Conservation (phyloP, 2,113 vertebrate species). For the Phaetusa simplex region DNA sequence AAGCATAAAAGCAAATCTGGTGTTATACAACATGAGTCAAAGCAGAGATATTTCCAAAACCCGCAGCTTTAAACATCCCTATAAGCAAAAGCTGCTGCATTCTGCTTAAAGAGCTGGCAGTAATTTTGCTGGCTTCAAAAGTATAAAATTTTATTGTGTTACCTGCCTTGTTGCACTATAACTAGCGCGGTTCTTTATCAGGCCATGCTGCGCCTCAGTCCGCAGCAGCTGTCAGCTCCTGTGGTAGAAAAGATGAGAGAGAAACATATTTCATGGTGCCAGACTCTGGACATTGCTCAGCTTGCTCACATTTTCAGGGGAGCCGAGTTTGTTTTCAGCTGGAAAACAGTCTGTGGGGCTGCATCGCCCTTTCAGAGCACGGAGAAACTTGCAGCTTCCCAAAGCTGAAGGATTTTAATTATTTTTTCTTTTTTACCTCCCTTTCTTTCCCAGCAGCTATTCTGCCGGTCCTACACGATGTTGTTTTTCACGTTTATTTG, state of each 20-base stretch:
- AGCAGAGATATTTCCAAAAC: background rate
- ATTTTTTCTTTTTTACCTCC: background rate
- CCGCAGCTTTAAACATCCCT: background rate
- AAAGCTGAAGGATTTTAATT: background rate
- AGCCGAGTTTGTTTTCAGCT: background rate
- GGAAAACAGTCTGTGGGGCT: background rate
- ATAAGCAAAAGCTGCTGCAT: constrained; percentile 5
- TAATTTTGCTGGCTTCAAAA: background rate
- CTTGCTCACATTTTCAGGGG: background rate
- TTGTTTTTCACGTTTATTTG: background rate
- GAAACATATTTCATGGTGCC: background rate
- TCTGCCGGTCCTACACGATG: background rate
- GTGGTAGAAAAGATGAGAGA: background rate
- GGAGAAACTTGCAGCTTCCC: background rate
- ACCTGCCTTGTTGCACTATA: background rate
- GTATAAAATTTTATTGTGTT: background rate
- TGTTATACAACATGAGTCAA: background rate
- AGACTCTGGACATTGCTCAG: background rate
- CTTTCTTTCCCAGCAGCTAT: background rate
- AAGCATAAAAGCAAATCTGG: background rate
- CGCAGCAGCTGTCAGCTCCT: background rate
- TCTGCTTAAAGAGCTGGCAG: background rate
- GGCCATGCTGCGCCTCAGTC: background rate
- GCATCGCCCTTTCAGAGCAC: background rate
- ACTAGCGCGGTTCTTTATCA: background rate